These are phyloP conservation scores for Threskiornis aethiopicus DNA, from an alignment of 2,797 vertebrate species.

Conservation along the genomic window DNA sequence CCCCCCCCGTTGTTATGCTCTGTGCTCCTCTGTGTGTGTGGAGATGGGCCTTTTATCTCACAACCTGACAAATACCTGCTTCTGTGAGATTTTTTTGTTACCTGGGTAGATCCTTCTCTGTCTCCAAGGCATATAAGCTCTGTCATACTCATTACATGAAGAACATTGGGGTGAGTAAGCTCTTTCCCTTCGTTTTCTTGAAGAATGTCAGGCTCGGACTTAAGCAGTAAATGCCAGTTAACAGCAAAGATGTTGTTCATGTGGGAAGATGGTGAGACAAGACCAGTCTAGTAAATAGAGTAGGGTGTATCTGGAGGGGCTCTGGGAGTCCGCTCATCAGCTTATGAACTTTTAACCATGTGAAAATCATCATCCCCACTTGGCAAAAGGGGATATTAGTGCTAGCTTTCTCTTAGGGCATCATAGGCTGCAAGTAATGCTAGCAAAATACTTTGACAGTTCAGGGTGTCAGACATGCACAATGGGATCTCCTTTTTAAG, in stretches of 20 bases:
- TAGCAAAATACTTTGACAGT: background rate
- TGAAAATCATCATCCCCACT: background rate
- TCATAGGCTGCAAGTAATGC: background rate
- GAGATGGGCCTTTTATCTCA: background rate
- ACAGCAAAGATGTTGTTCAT: background rate
- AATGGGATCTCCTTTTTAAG: background rate
- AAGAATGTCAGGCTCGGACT: background rate
- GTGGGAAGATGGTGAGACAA: background rate
- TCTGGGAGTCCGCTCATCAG: background rate
- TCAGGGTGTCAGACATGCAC: background rate
- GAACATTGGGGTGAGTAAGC: background rate
- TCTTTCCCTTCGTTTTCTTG: conserved; percentile 15
- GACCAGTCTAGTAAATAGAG: background rate
- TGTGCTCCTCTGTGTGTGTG: background rate
- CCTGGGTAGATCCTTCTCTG: background rate
- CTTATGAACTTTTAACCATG: background rate
- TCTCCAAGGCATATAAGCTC: background rate
- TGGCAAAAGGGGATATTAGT: background rate
- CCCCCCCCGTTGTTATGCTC: fast-evolving
- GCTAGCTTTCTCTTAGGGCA: background rate
- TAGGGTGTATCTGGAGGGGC: background rate
- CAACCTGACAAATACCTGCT: background rate
- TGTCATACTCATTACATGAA: background rate
- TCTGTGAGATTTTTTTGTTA: background rate
- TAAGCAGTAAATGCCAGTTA: background rate